These are phyloP conservation scores for Paratrypauchen microcephalus DNA, from an alignment of 2,797 vertebrate species.

Conservation along the genomic window DNA sequence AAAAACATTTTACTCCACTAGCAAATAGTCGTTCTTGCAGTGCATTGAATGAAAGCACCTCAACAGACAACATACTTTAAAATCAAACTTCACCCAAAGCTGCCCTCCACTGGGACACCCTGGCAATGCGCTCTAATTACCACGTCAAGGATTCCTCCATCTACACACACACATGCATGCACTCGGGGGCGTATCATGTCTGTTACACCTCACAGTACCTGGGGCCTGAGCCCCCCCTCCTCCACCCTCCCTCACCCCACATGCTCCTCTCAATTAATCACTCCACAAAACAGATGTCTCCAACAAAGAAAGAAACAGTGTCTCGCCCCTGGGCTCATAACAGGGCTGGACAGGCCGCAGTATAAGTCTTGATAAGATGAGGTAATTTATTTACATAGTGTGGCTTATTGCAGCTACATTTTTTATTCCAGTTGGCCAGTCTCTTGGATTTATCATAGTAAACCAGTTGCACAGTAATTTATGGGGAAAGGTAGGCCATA, in stretches of 20 bases:
- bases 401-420: background rate
- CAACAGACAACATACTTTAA: background rate
- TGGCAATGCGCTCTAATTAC: conserved; percentile 49
- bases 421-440: background rate
- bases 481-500: background rate
- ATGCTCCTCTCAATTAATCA: conserved; percentile 79
- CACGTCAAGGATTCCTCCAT: conserved; percentile 48
- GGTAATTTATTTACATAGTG: conserved; percentile 19
- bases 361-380: conserved; percentile 2
- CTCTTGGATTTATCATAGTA: background rate
- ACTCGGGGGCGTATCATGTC: conserved; percentile 19
- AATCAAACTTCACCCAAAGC: conserved; percentile 4
- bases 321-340: conserved; percentile 61
- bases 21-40: background rate
- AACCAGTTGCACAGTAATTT: background rate
- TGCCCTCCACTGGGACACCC: conserved; percentile 38
- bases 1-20: too few species aligned
- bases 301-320: conserved; percentile 68
- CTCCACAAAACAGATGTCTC: conserved; percentile 77
- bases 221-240: conserved; percentile 64
- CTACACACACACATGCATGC: conserved; percentile 11
- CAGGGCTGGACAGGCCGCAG: conserved; percentile 1
- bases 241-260: conserved; percentile 67
- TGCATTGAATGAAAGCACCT: background rate
- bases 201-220: conserved; percentile 55